Evolutionary conservation across 2,797 vertebrate species (phyloP).

Genomic region (Sus cebifrons): DNA sequence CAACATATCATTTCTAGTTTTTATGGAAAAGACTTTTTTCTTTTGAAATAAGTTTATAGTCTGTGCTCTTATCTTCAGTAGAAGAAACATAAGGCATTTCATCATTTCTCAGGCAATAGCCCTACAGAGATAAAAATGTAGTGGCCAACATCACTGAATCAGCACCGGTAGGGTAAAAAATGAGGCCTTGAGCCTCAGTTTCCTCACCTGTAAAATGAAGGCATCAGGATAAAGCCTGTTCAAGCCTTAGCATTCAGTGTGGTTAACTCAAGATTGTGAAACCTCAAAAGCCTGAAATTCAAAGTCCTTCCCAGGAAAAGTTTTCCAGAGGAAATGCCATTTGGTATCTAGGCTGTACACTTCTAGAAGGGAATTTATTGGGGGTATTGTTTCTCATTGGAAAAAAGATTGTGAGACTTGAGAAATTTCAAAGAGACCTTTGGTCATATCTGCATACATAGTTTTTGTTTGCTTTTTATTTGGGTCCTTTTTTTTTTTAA

Average conservation of each 20-base stretch:
- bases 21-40: slow-evolving; percentile 59
- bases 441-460: neutral
- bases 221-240: neutral
- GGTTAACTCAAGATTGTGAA: slow-evolving; percentile 20
- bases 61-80: slow-evolving; percentile 34
- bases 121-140: neutral
- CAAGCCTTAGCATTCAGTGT: neutral
- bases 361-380: slow-evolving; percentile 13
- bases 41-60: slow-evolving; percentile 50
- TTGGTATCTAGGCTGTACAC: neutral
- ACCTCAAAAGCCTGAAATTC: slow-evolving; percentile 28
- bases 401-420: slow-evolving; percentile 51
- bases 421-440: slow-evolving; percentile 41
- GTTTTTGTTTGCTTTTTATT: neutral
- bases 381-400: slow-evolving; percentile 51
- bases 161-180: neutral
- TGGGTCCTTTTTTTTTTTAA: neutral
- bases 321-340: slow-evolving; percentile 54
- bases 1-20: slow-evolving; percentile 28
- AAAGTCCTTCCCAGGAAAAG: slow-evolving; percentile 14
- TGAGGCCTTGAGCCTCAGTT: neutral
- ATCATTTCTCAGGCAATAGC: slow-evolving; percentile 50
- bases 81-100: neutral
- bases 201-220: slow-evolving; percentile 56
- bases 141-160: neutral